Conservation (phyloP, 2,888 invertebrate genomes). For the Clivina fossor region DNA sequence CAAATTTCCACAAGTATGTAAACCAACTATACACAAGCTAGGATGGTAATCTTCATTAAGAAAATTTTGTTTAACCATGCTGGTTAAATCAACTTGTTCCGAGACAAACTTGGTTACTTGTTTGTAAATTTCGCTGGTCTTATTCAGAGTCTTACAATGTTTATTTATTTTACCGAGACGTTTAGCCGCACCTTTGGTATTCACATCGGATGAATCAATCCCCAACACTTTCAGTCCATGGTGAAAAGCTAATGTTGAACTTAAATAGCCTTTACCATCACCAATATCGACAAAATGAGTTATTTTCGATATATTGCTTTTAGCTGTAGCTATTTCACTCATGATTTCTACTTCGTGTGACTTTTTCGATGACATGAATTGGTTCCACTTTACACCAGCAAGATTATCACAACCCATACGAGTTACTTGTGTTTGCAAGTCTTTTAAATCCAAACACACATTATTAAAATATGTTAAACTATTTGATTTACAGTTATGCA, state of each 20-base stretch:
- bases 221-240: slow-evolving; percentile 75
- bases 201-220: slow-evolving; percentile 72
- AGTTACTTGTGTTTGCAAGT: slow-evolving; percentile 51
- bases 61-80: slow-evolving; percentile 58
- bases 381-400: slow-evolving; percentile 54
- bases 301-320: slow-evolving; percentile 51
- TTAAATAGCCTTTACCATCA: slow-evolving; percentile 86
- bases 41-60: slow-evolving; percentile 46
- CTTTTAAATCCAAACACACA: slow-evolving; percentile 54
- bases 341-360: slow-evolving; percentile 75
- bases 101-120: slow-evolving; percentile 66
- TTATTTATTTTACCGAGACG: slow-evolving; percentile 54
- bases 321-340: slow-evolving; percentile 61
- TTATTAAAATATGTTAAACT: slow-evolving; percentile 46
- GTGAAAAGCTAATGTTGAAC: slow-evolving; percentile 71
- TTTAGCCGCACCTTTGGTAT: slow-evolving; percentile 68
- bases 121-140: slow-evolving; percentile 58
- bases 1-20: slow-evolving; percentile 89
- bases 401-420: slow-evolving; percentile 49
- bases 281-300: slow-evolving; percentile 77
- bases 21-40: slow-evolving; percentile 65
- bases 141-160: slow-evolving; percentile 49
- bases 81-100: slow-evolving; percentile 58
- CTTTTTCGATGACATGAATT: slow-evolving; percentile 80
- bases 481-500: slow-evolving; percentile 44